Evolutionary conservation across 2,888 invertebrate genomes (phyloP).

Genomic region (Plebejus anna): DNA sequence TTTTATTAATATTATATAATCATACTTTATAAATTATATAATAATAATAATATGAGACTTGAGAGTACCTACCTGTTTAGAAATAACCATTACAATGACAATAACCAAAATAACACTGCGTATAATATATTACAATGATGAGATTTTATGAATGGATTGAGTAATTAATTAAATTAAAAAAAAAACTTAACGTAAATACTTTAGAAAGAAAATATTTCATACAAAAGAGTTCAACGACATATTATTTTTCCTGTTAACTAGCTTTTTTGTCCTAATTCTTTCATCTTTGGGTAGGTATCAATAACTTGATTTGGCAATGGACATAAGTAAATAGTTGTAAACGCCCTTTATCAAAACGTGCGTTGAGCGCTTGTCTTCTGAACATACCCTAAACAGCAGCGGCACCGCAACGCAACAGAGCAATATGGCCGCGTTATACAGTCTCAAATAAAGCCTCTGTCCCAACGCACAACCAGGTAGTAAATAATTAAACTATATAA

Average conservation of each 20-base stretch:
- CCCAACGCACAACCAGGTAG: slow-evolving; percentile 13
- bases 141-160: neutral
- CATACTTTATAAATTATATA: too few relatives aligned
- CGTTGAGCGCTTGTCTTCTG: too few relatives aligned
- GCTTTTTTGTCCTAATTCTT: neutral
- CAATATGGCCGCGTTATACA: neutral
- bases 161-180: neutral
- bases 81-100: too few relatives aligned
- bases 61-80: too few relatives aligned
- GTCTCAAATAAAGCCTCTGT: neutral
- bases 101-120: too few relatives aligned
- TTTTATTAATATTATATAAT: too few relatives aligned
- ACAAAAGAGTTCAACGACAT: slow-evolving; percentile 17
- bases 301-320: too few relatives aligned
- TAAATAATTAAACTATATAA: slow-evolving; percentile 17
- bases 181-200: neutral
- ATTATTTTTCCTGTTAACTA: neutral
- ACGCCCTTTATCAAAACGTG: too few relatives aligned
- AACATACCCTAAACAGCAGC: too few relatives aligned
- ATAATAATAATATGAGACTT: too few relatives aligned
- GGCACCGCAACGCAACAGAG: neutral
- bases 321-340: too few relatives aligned
- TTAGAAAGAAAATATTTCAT: neutral
- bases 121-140: neutral
- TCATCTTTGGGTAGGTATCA: too few relatives aligned